Conservation (phyloP, 2,888 invertebrate species). For the Erynnis tages region DNA sequence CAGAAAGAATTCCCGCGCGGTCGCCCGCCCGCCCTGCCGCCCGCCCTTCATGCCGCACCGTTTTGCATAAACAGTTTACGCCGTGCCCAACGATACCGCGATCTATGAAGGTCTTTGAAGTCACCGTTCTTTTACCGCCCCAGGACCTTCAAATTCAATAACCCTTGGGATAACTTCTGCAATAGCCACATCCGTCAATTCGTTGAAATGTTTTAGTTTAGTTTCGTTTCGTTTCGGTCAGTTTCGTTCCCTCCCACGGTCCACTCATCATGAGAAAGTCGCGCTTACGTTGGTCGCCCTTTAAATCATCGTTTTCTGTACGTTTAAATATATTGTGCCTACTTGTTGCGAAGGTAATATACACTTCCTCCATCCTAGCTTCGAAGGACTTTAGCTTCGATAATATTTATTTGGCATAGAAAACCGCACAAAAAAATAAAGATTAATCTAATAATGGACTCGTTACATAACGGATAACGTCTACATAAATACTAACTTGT, state of each 20-base stretch:
- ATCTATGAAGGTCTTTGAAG: slow-evolving; percentile 23
- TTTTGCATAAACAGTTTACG: slow-evolving; percentile 75
- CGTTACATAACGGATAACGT: no score
- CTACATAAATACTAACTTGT: background rate
- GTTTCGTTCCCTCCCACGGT: no score
- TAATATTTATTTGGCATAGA: no score
- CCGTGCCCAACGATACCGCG: slow-evolving; percentile 37
- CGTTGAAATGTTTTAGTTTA: slow-evolving; percentile 1
- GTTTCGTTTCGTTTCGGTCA: background rate
- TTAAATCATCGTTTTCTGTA: no score
- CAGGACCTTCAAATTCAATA: slow-evolving; percentile 29
- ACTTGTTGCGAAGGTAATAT: no score
- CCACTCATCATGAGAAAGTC: no score
- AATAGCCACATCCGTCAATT: slow-evolving; percentile 21
- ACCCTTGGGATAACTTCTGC: slow-evolving; percentile 16
- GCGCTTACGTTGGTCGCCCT: no score
- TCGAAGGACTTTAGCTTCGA: no score
- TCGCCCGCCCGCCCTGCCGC: slow-evolving; percentile 40
- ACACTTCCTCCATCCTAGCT: no score
- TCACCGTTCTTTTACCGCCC: slow-evolving; percentile 26
- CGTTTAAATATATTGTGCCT: no score
- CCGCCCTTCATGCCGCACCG: slow-evolving; percentile 68
- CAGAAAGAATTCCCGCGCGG: slow-evolving; percentile 2
- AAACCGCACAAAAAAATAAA: no score
- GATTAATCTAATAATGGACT: no score